A percentile compares a stretch with the other conserved stretches of the same genome.
These are phyloP conservation scores for Andrena hattorfiana DNA, from an alignment of 2,888 invertebrate species.

Conservation along the genomic window DNA sequence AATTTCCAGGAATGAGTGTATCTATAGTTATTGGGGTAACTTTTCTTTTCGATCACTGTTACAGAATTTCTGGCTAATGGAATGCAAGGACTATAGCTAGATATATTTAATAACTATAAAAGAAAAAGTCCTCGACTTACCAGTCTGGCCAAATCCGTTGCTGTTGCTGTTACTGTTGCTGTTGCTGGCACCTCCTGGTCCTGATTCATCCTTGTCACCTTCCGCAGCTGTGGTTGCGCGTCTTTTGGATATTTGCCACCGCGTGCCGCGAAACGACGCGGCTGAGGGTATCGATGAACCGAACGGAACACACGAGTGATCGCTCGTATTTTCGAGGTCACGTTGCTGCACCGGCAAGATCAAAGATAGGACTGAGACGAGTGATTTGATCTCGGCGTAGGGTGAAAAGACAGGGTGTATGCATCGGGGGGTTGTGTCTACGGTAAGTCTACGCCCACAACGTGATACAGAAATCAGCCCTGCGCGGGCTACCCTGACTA, in stretches of 20 bases:
- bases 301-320: conserved; percentile 31
- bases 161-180: conserved; percentile 73
- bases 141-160: conserved; percentile 76
- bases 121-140: conserved; percentile 63
- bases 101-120: background rate
- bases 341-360: conserved; percentile 69
- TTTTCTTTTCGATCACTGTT: too few species aligned
- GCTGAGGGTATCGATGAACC: background rate
- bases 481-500: conserved; percentile 70
- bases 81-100: too few species aligned
- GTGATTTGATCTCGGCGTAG: conserved; percentile 77
- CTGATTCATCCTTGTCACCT: conserved; percentile 75
- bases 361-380: conserved; percentile 76
- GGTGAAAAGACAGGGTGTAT: conserved; percentile 68
- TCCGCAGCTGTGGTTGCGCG: background rate
- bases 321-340: conserved; percentile 38
- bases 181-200: conserved; percentile 80
- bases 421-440: conserved; percentile 75
- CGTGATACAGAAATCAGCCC: conserved; percentile 75
- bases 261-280: conserved; percentile 5
- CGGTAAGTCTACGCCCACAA: conserved; percentile 78
- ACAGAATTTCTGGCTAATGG: too few species aligned
- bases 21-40: too few species aligned
- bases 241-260: conserved; percentile 4
- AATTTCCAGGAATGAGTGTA: too few species aligned